Conservation (phyloP, 2,888 invertebrate species). For the Anorthoa munda region DNA sequence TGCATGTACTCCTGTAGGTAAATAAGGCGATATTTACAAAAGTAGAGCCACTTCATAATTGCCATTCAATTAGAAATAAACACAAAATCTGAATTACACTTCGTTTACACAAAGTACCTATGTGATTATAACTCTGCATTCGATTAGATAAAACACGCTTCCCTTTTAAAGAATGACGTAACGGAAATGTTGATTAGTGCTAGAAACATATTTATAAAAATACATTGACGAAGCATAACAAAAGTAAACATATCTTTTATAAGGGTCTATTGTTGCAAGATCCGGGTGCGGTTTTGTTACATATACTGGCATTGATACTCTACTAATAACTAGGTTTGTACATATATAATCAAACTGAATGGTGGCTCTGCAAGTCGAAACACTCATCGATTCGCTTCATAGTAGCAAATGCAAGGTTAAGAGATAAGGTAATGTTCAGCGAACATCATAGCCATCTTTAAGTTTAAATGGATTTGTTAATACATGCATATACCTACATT, state of each 20-base stretch:
- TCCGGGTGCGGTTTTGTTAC: neutral
- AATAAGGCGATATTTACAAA: neutral
- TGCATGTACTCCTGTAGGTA: neutral
- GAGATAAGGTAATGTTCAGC: no score
- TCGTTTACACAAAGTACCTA: neutral
- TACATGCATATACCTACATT: neutral
- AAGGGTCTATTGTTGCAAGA: neutral
- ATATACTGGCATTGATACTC: neutral
- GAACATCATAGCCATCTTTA: no score
- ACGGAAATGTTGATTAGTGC: constrained; percentile 5
- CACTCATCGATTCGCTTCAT: no score
- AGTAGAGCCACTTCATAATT: neutral
- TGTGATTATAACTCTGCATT: neutral
- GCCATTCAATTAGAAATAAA: neutral
- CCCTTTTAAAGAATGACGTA: neutral
- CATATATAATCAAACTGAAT: no score
- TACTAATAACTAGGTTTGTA: no score
- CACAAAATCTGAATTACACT: neutral
- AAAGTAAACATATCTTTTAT: neutral
- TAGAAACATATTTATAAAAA: neutral
- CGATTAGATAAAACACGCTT: constrained; percentile 15
- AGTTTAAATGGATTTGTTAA: no score
- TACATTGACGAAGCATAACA: neutral
- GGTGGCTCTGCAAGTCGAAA: no score
- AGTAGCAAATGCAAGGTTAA: no score